Evolutionary conservation across 2,888 invertebrate genomes (phyloP), one percentile per base, ranked within the genome.

Genomic region (Acrobeloides nanus): DNA sequence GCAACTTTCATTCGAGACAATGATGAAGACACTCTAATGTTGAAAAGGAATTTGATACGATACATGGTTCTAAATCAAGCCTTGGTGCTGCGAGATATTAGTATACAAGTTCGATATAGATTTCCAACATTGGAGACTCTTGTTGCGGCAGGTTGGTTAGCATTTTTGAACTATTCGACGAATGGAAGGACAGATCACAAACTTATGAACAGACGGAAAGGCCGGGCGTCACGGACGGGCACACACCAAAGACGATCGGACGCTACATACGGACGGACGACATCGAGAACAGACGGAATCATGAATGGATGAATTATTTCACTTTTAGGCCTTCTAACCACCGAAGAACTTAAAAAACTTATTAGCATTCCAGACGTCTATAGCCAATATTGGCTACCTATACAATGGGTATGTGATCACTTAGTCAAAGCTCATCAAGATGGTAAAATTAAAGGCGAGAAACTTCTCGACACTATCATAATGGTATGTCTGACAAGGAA

Each of bases 61-160:
- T 68, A 67, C 35, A 55, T 68, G 61, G 66, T 68, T 2, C 40
- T 68, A 12, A 63, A 59, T 7, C 68, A 68, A 51, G 66, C 64
- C 34, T 35, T 61, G 23, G 68, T 61, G 1, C 46, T 59, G 32
- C 33, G 56, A n/a, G 63, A 60, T 27, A 61, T 62, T 29, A 57
- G 62, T 27, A 37, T 64, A 59, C 61, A 57, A 48, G 57, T 63
- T 20, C 37, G 57, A 20, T 58, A 59, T 33, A 43, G 57, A n/a
- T 57, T 61, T 18, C 57, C 57, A 1, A 59, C 61, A 1, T 27
- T 63, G 26, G 63, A 57, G n/a, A 63, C 57, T 18, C 38, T 57
- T 12, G 42, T 53, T 17, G 57, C 57, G 7, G 51, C 61, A 10
- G 59, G 59, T 41, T 27, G 41, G 29, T n/a, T 21, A 12, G 27